These are phyloP conservation scores for Thalassophryne amazonica DNA, from an alignment of 2,797 vertebrate species.

Conservation along the genomic window DNA sequence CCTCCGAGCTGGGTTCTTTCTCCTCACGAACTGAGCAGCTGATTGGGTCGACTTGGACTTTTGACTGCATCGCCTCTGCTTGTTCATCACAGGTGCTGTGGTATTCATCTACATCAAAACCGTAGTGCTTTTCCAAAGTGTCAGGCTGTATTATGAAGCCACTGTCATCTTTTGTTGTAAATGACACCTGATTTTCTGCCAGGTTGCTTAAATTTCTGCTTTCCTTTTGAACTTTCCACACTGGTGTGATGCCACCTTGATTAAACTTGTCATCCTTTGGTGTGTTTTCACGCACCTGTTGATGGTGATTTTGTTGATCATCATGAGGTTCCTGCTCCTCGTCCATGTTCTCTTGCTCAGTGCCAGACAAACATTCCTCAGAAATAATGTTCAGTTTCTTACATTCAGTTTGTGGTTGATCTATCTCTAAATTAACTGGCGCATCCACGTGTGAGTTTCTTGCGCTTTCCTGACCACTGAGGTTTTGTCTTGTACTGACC, in stretches of 20 bases:
- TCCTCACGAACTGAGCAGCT: slow-evolving; percentile 41
- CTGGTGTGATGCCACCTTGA: not conserved
- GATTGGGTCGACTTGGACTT: slow-evolving; percentile 7
- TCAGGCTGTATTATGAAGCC: slow-evolving; percentile 9
- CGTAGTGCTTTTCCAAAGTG: slow-evolving; percentile 2
- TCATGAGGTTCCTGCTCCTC: slow-evolving; percentile 2
- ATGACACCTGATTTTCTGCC: slow-evolving; percentile 13
- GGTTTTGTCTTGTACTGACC: not conserved
- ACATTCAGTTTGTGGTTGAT: slow-evolving; percentile 16
- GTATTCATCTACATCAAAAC: slow-evolving; percentile 34
- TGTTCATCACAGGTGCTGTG: slow-evolving; percentile 52
- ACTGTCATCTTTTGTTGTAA: not conserved
- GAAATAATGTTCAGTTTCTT: slow-evolving; percentile 31
- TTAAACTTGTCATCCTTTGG: slow-evolving; percentile 31
- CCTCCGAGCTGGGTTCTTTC: slow-evolving; percentile 47
- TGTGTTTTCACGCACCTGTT: no score
- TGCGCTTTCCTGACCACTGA: slow-evolving; percentile 13
- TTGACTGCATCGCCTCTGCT: slow-evolving; percentile 11
- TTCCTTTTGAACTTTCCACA: not conserved
- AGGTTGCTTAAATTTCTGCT: not conserved
- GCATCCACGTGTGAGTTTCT: slow-evolving; percentile 27
- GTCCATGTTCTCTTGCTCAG: slow-evolving; percentile 16
- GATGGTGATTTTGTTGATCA: not conserved
- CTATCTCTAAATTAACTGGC: slow-evolving; percentile 26
- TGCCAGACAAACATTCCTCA: slow-evolving; percentile 34